Conservation (phyloP, 2,113 vertebrate genomes). For the Maccullochella peelii region DNA sequence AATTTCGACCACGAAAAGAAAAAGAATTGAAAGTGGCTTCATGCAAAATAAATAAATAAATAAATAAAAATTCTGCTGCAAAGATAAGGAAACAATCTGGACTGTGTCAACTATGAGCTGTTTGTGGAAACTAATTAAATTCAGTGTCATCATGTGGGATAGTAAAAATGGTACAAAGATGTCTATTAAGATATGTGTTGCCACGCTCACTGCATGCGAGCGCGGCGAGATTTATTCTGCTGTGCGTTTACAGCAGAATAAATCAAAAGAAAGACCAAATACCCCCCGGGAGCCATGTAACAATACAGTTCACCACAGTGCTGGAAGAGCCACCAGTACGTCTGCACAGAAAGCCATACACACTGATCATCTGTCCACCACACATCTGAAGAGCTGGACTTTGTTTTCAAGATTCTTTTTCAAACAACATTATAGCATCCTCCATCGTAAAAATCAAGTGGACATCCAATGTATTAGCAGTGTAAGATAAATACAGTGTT, state of each 20-base stretch:
- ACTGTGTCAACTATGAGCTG: conserved; percentile 60
- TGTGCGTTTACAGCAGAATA: conserved; percentile 16
- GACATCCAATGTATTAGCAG: background rate
- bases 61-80: background rate
- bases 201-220: background rate
- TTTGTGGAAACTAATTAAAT: conserved; percentile 67
- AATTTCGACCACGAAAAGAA: conserved; percentile 28
- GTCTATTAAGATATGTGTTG: conserved; percentile 47
- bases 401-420: background rate
- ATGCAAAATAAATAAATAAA: conserved; percentile 30
- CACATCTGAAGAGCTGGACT: background rate
- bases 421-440: background rate
- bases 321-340: background rate
- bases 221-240: background rate
- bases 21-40: conserved; percentile 18
- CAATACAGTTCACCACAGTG: background rate
- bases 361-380: background rate
- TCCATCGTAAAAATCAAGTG: background rate
- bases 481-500: background rate
- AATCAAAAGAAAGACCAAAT: conserved; percentile 5
- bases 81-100: conserved; percentile 63
- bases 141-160: conserved; percentile 38
- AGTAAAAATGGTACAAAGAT: conserved; percentile 52
- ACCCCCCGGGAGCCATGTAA: background rate
- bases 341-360: background rate